Conservation (phyloP, 2,113 vertebrate genomes). For the Chroicocephalus ridibundus region DNA sequence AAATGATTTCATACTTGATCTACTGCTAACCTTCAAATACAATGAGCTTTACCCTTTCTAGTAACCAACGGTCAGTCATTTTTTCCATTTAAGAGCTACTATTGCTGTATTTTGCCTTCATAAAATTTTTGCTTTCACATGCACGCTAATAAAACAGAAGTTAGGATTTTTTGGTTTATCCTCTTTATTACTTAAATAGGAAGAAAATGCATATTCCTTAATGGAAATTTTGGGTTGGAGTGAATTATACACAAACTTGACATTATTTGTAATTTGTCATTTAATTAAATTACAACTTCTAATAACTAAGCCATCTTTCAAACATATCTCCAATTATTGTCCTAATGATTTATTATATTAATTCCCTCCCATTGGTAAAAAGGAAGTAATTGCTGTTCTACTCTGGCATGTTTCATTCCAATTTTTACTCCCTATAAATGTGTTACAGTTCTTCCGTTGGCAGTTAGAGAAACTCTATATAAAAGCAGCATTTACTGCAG, state of each 20-base stretch:
- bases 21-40: slow-evolving; percentile 8
- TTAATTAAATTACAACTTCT: slow-evolving; percentile 51
- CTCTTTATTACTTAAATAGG: not conserved
- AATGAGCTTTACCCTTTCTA: slow-evolving; percentile 14
- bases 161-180: not conserved
- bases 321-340: slow-evolving; percentile 34
- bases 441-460: slow-evolving; percentile 63
- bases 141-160: not conserved
- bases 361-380: slow-evolving; percentile 42
- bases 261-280: slow-evolving; percentile 2
- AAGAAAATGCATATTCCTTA: not conserved
- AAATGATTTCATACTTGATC: not conserved
- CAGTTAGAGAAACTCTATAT: slow-evolving; percentile 49
- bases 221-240: not conserved
- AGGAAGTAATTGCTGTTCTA: slow-evolving; percentile 54
- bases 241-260: not conserved
- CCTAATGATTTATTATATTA: slow-evolving; percentile 63
- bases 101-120: not conserved
- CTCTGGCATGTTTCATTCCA: slow-evolving; percentile 50
- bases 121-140: not conserved
- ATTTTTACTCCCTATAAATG: slow-evolving; percentile 64
- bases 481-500: slow-evolving; percentile 72
- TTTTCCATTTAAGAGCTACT: not conserved
- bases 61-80: not conserved
- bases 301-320: slow-evolving; percentile 30